These are phyloP conservation scores for Arizona elegans DNA, from an alignment of 2,113 vertebrate species.

Conservation along the genomic window DNA sequence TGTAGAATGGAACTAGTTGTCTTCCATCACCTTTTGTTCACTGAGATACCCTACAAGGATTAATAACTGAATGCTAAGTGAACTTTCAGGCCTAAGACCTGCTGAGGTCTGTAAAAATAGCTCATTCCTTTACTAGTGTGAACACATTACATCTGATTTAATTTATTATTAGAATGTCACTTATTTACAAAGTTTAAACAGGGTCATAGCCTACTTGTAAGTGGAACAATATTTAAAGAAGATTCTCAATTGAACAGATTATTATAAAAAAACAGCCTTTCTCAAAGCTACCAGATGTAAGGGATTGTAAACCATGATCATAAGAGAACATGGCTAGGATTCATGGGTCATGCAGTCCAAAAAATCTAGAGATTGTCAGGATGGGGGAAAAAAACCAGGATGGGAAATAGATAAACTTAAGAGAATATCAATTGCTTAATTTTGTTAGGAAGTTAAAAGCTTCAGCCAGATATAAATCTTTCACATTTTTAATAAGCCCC, in stretches of 20 bases:
- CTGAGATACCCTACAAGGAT: not conserved
- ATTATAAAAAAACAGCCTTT: not conserved
- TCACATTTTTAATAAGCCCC: not conserved
- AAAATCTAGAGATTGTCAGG: not conserved
- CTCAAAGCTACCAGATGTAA: not conserved
- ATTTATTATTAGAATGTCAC: constrained; percentile 12
- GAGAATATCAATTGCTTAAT: not conserved
- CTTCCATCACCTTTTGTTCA: not conserved
- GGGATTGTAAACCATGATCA: not conserved
- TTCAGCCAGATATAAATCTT: not conserved
- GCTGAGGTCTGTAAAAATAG: accelerated
- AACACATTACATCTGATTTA: constrained; percentile 1
- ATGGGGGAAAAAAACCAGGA: not conserved
- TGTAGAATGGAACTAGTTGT: not conserved
- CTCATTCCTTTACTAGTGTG: not conserved
- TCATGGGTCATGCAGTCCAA: not conserved
- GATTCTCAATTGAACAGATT: not conserved
- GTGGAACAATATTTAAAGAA: not conserved
- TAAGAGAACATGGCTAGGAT: not conserved
- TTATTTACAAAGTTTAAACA: constrained; percentile 9
- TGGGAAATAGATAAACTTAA: not conserved
- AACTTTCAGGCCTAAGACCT: not conserved
- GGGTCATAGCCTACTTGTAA: not conserved
- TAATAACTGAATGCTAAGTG: constrained; percentile 2
- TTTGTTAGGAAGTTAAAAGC: not conserved